phyloP scores from a whole-genome alignment of 2,797 vertebrate genomes.

The Gallinago stenura region DNA sequence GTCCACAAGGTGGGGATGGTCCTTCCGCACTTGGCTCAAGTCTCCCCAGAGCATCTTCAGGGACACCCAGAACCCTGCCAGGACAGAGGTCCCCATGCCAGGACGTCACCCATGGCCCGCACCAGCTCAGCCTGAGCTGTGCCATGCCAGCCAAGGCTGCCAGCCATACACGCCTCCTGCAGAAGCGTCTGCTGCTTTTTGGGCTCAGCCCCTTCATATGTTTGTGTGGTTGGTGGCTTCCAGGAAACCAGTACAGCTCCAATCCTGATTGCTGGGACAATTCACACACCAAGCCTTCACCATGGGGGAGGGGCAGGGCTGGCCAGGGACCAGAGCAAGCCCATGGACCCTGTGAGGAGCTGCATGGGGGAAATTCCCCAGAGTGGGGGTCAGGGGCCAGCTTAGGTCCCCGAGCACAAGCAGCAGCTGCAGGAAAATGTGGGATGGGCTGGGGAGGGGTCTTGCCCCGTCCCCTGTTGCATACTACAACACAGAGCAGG shows the following conservation, averaged over 20 bases:
- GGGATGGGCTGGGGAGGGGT: fast-evolving
- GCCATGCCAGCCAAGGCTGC: too few relatives aligned
- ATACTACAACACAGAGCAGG: fast-evolving
- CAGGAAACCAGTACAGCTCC: fast-evolving
- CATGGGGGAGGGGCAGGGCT: fast-evolving
- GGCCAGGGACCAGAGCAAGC: not conserved
- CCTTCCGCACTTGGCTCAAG: slow-evolving; percentile 57
- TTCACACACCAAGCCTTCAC: fast-evolving
- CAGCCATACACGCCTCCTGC: fast-evolving
- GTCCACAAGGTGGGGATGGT: slow-evolving; percentile 70
- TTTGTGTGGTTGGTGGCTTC: too few relatives aligned
- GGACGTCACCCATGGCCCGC: fast-evolving
- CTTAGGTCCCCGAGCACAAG: fast-evolving
- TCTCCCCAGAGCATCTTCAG: slow-evolving; percentile 72
- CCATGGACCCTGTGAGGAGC: fast-evolving
- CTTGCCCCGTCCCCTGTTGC: fast-evolving
- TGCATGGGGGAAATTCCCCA: not conserved
- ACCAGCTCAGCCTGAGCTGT: not conserved
- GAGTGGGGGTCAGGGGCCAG: fast-evolving
- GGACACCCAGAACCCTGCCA: slow-evolving; percentile 71
- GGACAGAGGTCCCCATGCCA: not conserved
- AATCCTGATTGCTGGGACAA: fast-evolving
- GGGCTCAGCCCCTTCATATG: not conserved
- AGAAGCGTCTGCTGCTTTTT: fast-evolving
- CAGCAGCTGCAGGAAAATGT: not conserved